Evolutionary conservation across 2,888 invertebrate species (phyloP), one percentile per base, ranked within the genome.

Genomic region (Yponomeuta sedellus): DNA sequence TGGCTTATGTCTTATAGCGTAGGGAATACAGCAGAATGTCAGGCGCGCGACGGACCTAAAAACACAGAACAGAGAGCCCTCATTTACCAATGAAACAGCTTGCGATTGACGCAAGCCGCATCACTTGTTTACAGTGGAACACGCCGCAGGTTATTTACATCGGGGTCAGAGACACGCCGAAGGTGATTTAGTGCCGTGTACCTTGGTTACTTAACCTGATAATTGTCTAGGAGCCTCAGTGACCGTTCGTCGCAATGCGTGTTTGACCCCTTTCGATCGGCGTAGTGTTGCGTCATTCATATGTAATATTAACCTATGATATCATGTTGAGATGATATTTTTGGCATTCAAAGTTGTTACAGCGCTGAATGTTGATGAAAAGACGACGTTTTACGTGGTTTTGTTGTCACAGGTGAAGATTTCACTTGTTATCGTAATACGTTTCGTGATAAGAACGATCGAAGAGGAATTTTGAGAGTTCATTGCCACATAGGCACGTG

Each of bases 81-180:
- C 44, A 44, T 12, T 12, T 12, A 52, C 44, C 44, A 52, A 52
- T 52, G 44, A 16, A 52, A 16, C 12, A 12, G 5, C 44, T 5
- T 16, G 44, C 82, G 83, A 85, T 87, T 87, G 89, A 88, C 89
- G 89, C 86, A 86, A 86, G 83, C 20, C 66, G 76, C 85, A 80
- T 83, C 83, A 80, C 83, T 84, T 89, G 90, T 90, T 89, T 90
- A 89, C 87, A 83, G 82, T 82, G 44, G 44, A 52, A 84, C 80
- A 82, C 81, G 12, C 75, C 82, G 83, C 83, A 86, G 89, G 90
- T 88, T 90, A 89, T 90, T 90, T 87, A 88, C 91, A 89, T 88
- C 86, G 90, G 88, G 90, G 90, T 91, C 89, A 90, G 87, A 91
- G 90, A 90, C 90, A 89, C 87, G 79, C 74, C 76, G 87, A 88